Percentiles rank a stretch among this genome's conserved stretches.
These are phyloP conservation scores for Diorhabda sublineata DNA, from an alignment of 1,140 invertebrate genomes.

Conservation along the genomic window DNA sequence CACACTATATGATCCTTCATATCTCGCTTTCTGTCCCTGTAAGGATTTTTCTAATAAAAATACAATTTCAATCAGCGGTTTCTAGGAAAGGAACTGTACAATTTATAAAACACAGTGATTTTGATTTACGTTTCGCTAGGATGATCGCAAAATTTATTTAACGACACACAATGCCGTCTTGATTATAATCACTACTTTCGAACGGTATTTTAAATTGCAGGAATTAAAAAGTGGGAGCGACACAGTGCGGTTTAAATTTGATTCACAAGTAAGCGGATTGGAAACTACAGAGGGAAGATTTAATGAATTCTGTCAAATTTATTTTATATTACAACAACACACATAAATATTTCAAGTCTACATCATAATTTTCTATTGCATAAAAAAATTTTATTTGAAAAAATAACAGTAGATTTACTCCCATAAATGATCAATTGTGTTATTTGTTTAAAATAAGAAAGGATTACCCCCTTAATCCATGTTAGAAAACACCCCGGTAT, in stretches of 20 bases:
- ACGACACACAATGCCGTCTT: slow-evolving; percentile 33
- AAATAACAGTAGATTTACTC: too few species aligned
- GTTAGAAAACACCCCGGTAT: too few species aligned
- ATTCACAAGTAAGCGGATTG: background rate
- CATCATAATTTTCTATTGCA: too few species aligned
- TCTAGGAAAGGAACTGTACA: slow-evolving; percentile 20
- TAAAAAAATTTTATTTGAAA: too few species aligned
- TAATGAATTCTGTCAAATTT: too few species aligned
- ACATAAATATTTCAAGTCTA: too few species aligned
- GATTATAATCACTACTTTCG: slow-evolving; percentile 31
- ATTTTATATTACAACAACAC: too few species aligned
- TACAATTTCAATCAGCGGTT: slow-evolving; percentile 15
- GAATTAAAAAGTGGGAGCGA: slow-evolving; percentile 9
- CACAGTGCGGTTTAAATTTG: background rate
- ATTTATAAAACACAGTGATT: slow-evolving; percentile 33
- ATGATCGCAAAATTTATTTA: slow-evolving; percentile 23
- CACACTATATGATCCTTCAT: background rate
- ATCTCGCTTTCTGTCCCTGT: background rate
- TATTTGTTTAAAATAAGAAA: too few species aligned
- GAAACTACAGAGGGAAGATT: too few species aligned
- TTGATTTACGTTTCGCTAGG: slow-evolving; percentile 32
- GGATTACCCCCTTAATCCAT: too few species aligned
- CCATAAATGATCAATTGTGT: too few species aligned
- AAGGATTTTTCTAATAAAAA: background rate
- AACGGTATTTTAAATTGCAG: slow-evolving; percentile 15